Conservation (phyloP, 2,113 vertebrate genomes). For the Actenoides lindsayi region DNA sequence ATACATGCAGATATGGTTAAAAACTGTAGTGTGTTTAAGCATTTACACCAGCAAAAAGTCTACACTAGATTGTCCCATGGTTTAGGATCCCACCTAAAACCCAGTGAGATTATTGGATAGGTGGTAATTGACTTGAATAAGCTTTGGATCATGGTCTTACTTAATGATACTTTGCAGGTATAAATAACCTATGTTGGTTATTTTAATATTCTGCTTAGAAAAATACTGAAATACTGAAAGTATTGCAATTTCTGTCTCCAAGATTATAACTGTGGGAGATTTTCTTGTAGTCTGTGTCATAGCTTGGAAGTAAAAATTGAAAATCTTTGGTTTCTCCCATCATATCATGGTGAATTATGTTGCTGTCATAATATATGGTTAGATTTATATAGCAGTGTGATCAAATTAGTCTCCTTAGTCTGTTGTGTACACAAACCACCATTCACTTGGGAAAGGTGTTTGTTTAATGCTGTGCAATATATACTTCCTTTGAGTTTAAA, state of each 20-base stretch:
- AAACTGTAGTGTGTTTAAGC: neutral
- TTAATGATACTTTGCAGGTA: neutral
- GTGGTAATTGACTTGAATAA: neutral
- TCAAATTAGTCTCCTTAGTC: neutral
- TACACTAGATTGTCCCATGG: neutral
- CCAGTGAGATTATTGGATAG: neutral
- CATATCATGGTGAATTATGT: neutral
- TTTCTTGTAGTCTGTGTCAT: neutral
- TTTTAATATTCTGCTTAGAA: neutral
- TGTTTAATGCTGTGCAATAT: neutral
- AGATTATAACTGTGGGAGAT: neutral
- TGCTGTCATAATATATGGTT: neutral
- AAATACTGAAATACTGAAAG: neutral
- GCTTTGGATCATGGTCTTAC: neutral
- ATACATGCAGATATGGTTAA: neutral
- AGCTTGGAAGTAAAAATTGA: neutral
- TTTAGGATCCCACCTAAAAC: neutral
- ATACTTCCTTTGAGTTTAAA: neutral
- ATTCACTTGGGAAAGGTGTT: neutral
- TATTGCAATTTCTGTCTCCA: neutral
- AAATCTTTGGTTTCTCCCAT: neutral
- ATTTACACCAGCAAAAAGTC: neutral
- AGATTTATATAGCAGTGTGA: neutral
- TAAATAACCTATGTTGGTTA: neutral
- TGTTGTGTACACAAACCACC: neutral